Evolutionary conservation across 1,140 invertebrate species (phyloP).

Genomic region (Drosophila kohkoa): DNA sequence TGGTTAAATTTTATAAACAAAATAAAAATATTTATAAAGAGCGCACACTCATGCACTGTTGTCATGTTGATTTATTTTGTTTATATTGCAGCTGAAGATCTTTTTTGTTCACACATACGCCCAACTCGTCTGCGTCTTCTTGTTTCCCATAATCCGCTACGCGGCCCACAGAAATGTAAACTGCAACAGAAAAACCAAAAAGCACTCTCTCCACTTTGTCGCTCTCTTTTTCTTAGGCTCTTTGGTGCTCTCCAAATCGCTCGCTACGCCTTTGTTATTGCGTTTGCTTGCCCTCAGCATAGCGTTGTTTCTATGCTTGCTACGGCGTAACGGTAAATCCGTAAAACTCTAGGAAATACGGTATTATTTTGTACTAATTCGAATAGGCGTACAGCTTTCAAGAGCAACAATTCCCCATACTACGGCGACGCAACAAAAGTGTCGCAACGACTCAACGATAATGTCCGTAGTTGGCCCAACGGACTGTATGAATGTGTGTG

Average conservation of each 20-base stretch:
- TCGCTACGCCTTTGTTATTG: neutral
- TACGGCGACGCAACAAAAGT: neutral
- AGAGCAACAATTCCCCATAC: constrained; percentile 26
- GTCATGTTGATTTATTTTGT: constrained; percentile 28
- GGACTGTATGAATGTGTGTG: neutral
- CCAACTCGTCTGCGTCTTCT: constrained; percentile 35
- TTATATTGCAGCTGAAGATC: constrained; percentile 5
- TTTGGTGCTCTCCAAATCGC: neutral
- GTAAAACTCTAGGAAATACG: constrained; percentile 81
- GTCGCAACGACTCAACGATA: constrained; percentile 33
- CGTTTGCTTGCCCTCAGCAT: constrained; percentile 39
- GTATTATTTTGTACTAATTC: constrained; percentile 83
- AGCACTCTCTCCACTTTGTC: neutral
- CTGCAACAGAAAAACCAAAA: neutral
- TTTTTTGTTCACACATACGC: neutral
- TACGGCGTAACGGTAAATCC: constrained; percentile 77
- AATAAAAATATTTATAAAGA: constrained; percentile 66
- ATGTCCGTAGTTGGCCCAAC: constrained; percentile 31
- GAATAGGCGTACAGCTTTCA: constrained; percentile 73
- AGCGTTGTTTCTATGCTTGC: constrained; percentile 33
- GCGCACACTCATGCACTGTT: constrained; percentile 25
- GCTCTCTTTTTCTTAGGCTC: neutral
- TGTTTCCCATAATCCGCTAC: constrained; percentile 39
- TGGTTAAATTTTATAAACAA: constrained; percentile 74
- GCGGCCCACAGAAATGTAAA: constrained; percentile 33